Evolutionary conservation across 2,797 vertebrate genomes (phyloP).

Genomic region (Sparidentex hasta): DNA sequence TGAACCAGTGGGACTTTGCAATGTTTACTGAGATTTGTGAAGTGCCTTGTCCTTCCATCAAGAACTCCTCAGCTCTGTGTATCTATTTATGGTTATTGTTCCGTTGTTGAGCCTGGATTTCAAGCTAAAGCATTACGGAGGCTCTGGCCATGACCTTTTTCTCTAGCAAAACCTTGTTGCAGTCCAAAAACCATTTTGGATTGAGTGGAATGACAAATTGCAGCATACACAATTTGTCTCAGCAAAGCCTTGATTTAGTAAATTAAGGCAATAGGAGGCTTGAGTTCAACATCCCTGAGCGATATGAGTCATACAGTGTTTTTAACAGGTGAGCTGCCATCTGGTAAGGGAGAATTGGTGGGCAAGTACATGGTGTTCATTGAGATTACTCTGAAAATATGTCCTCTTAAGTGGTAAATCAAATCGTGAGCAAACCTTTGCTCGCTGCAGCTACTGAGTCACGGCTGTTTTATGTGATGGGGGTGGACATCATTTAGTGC

Average conservation of each 20-base stretch:
- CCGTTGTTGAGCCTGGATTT: constrained; percentile 26
- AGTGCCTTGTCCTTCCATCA: neutral
- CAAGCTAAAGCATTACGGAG: constrained; percentile 11
- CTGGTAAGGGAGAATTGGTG: neutral
- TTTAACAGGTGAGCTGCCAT: constrained; percentile 20
- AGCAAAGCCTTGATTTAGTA: constrained; percentile 30
- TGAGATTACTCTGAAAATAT: constrained; percentile 5
- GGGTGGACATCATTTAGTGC: neutral
- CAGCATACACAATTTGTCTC: neutral
- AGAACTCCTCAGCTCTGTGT: neutral
- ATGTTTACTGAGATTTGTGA: neutral
- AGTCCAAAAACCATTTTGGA: constrained; percentile 13
- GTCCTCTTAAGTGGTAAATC: constrained; percentile 1
- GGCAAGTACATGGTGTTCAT: neutral
- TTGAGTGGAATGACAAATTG: constrained; percentile 12
- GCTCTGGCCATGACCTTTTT: constrained; percentile 7
- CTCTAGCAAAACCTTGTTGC: neutral
- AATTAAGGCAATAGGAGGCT: constrained; percentile 35
- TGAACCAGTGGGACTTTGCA: neutral
- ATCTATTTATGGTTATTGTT: neutral
- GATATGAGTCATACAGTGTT: constrained; percentile 16
- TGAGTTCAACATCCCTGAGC: constrained; percentile 9
- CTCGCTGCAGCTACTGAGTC: neutral
- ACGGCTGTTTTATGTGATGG: neutral
- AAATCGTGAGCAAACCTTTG: neutral